Base-by-base conservation (phyloP, 2,797 vertebrate species). In the Vireo griseus region DNA sequence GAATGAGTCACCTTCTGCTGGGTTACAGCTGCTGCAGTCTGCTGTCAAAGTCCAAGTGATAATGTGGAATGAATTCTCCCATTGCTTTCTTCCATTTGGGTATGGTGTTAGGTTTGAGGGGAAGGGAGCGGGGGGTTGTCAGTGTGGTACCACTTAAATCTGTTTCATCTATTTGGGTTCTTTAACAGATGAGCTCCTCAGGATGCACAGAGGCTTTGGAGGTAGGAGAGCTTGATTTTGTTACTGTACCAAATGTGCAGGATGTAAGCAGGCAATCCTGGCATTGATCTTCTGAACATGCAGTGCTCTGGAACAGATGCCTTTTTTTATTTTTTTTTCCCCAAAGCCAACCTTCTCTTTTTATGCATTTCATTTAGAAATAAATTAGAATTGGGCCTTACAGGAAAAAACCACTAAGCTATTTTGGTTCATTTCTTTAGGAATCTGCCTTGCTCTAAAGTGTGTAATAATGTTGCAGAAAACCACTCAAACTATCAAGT, bases 1-100 rank as follows among this genome's bases (percentile, higher is more conserved):
- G 24, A 45, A 39, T 79, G 88, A 93, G 71, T 96, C 84, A 85
- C 16, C 7, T 92, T 88, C 54, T 95, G 71, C 75, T 63, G 76
- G 42, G 51, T 65, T 84, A 33, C 39, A 54, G 63, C 47, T 1
- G 6, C 69, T 84, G 74, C 1, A 2, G 44, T 78, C 83, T 62
- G 4, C 73, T 66, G 1, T 28, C 22, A 6, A 86, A 88, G 76
- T 81, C 54, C 58, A 44, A 62, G 67, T 18, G 35, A 51, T 54
- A 42, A 72, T 59, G 31, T 78, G 69, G n/a, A 90, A 42, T 68
- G 5, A 75, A 61, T 92, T 94, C 45, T 72, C 24, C 54, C 52
- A 13, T 45, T 75, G 47, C 71, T 47, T 74, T 63, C 2, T 2
- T 78, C 42, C 3, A 0, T 66, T 68, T 50, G 57, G 16, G 8